Percentiles rank a stretch among this genome's conserved stretches.
Conservation (phyloP, 2,113 vertebrate genomes). For the Colius striatus region DNA sequence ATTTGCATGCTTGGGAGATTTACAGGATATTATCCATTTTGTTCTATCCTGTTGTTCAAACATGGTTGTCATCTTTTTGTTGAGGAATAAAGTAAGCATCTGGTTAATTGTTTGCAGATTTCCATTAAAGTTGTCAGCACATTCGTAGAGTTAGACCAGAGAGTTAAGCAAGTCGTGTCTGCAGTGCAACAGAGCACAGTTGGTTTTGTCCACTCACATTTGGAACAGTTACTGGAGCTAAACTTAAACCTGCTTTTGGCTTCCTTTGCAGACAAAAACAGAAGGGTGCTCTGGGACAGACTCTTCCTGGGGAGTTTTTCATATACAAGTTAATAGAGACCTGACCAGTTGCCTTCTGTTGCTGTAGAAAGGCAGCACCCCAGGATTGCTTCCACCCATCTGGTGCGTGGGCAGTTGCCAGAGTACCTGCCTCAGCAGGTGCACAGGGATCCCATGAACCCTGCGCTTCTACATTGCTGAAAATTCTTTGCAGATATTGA, state of each 20-base stretch:
- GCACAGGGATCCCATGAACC: accelerated
- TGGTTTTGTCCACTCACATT: background rate
- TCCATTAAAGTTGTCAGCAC: background rate
- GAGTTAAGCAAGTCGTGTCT: background rate
- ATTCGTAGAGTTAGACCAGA: background rate
- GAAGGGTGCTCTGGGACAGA: background rate
- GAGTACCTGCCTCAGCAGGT: background rate
- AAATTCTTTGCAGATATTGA: accelerated
- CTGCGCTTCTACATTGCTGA: background rate
- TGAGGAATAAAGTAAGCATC: background rate
- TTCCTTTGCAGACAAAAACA: background rate
- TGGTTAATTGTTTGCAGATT: background rate
- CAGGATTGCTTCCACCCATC: background rate
- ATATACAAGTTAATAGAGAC: background rate
- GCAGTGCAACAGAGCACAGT: background rate
- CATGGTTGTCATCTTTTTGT: background rate
- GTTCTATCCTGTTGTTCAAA: background rate
- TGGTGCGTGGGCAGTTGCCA: background rate
- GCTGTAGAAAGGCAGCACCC: background rate
- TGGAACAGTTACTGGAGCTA: background rate
- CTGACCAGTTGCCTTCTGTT: background rate
- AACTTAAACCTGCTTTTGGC: background rate
- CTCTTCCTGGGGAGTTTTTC: background rate
- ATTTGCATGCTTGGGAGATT: background rate
- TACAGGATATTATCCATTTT: background rate